phyloP scores from a whole-genome alignment of 2,113 vertebrate species.

The Pelobates fuscus region DNA sequence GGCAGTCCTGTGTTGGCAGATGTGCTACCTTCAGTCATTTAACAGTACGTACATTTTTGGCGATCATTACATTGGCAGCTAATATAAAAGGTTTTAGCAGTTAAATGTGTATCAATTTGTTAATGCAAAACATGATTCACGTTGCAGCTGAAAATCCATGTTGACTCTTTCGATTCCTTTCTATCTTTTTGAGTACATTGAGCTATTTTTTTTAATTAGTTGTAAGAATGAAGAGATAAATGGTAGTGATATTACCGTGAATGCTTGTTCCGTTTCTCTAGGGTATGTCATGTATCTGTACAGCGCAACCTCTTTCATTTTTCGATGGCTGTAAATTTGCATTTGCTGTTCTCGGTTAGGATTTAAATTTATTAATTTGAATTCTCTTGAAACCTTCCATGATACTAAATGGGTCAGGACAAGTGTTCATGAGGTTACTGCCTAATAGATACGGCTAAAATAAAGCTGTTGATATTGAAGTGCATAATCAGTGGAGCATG shows the following conservation, averaged over 20 bases:
- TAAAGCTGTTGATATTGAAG: too few species aligned
- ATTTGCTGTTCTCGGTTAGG: slow-evolving; percentile 10
- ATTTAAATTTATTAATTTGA: not conserved
- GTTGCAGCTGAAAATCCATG: too few species aligned
- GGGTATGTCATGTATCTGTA: not conserved
- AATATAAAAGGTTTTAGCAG: too few species aligned
- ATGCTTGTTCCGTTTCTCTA: slow-evolving; percentile 5
- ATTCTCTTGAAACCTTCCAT: not conserved
- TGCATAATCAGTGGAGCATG: too few species aligned
- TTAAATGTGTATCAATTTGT: too few species aligned
- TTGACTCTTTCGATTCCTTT: not conserved
- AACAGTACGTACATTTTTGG: too few species aligned
- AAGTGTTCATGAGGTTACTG: not conserved
- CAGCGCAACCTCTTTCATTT: not conserved
- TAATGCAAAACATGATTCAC: too few species aligned
- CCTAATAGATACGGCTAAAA: not conserved
- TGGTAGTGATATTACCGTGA: not conserved
- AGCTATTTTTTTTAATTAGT: slow-evolving; percentile 9
- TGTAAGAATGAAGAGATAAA: not conserved
- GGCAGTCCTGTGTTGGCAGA: too few species aligned
- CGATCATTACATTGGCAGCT: too few species aligned
- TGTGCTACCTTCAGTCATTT: too few species aligned
- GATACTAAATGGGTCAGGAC: not conserved
- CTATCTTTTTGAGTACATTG: not conserved
- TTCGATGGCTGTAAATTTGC: not conserved